Percentiles rank a stretch among this genome's conserved stretches.
These are phyloP conservation scores for Actias luna DNA, from an alignment of 2,888 invertebrate species.

Conservation along the genomic window DNA sequence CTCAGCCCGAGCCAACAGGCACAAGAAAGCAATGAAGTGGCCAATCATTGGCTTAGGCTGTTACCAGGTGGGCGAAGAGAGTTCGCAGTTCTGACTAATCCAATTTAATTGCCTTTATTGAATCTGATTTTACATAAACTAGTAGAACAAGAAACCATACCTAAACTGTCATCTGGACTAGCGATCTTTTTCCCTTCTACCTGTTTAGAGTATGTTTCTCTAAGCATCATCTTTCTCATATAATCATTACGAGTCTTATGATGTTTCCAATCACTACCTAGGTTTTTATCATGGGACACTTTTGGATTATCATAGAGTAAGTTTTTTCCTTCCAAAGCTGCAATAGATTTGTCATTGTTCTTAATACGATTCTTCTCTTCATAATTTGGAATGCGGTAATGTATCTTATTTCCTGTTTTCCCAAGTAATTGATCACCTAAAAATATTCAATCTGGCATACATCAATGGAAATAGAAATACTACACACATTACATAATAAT, in stretches of 20 bases:
- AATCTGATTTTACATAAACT: too few relatives aligned
- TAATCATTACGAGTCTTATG: slow-evolving; percentile 51
- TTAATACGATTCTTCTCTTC: slow-evolving; percentile 65
- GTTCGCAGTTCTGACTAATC: too few relatives aligned
- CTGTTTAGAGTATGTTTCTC: slow-evolving; percentile 62
- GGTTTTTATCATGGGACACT: slow-evolving; percentile 42
- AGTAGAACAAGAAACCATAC: slow-evolving; percentile 31
- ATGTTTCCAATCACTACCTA: slow-evolving; percentile 61
- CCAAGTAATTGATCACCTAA: slow-evolving; percentile 52
- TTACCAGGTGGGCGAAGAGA: too few relatives aligned
- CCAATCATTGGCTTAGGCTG: too few relatives aligned
- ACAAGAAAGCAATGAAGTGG: too few relatives aligned
- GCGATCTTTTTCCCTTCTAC: slow-evolving; percentile 47
- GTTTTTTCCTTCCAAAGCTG: slow-evolving; percentile 65
- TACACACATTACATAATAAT: too few relatives aligned
- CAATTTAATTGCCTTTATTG: too few relatives aligned
- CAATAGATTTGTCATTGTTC: slow-evolving; percentile 74
- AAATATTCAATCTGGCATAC: slow-evolving; percentile 32
- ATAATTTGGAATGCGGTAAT: slow-evolving; percentile 54
- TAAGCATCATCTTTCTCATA: slow-evolving; percentile 53
- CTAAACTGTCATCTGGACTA: slow-evolving; percentile 52
- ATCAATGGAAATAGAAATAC: neutral
- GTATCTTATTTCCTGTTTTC: slow-evolving; percentile 49
- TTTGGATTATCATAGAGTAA: slow-evolving; percentile 57
- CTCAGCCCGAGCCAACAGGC: too few relatives aligned